Conservation (phyloP, 1,140 invertebrate genomes). For the Trachymyrmex septentrionalis region DNA sequence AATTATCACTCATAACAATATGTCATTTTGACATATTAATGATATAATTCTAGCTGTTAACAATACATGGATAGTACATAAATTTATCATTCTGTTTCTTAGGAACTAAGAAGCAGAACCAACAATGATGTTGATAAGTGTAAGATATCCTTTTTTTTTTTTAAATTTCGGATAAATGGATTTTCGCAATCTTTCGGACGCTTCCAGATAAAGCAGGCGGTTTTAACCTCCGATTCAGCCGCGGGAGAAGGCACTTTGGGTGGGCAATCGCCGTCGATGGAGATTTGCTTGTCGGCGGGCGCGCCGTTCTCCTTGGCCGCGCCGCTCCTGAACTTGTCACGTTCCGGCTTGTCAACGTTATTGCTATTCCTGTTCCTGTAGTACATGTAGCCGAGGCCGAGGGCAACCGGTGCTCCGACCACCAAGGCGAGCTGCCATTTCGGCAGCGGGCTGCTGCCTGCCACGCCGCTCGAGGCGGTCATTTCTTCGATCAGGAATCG, state of each 20-base stretch:
- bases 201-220: neutral
- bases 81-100: neutral
- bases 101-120: neutral
- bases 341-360: conserved; percentile 72
- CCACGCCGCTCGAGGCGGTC: conserved; percentile 78
- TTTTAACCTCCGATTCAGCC: conserved; percentile 82
- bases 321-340: conserved; percentile 74
- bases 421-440: conserved; percentile 93
- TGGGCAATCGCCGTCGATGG: conserved; percentile 84
- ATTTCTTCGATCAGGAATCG: conserved; percentile 62
- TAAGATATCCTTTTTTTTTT: neutral
- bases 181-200: neutral
- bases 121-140: neutral
- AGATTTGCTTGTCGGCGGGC: conserved; percentile 84
- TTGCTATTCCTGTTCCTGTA: conserved; percentile 86
- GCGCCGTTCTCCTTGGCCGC: conserved; percentile 75
- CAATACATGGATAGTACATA: neutral
- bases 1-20: neutral
- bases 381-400: conserved; percentile 94
- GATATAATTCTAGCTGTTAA: neutral
- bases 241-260: conserved; percentile 60
- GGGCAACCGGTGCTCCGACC: conserved; percentile 92
- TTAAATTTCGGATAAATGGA: conserved; percentile 8
- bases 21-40: neutral
- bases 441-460: conserved; percentile 77